phyloP scores from a whole-genome alignment of 2,888 invertebrate species.

The Aspidiotus destructor region DNA sequence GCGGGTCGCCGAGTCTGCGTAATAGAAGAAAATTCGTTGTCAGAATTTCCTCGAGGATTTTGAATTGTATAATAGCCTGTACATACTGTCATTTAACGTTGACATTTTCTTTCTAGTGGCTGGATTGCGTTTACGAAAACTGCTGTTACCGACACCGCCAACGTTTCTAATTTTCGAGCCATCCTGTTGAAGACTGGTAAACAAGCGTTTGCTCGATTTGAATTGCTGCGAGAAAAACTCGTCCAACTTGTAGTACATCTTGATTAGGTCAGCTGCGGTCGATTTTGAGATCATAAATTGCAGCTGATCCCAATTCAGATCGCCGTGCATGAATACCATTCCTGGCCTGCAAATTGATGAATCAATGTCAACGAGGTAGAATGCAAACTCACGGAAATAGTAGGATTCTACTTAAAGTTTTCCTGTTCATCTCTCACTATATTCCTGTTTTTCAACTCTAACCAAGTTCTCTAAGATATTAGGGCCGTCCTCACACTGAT shows the following conservation, averaged over 20 bases:
- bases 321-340: conserved; percentile 83
- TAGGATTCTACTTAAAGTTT: no score
- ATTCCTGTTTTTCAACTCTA: no score
- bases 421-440: no score
- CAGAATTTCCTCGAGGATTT: no score
- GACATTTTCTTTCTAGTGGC: conserved; percentile 36
- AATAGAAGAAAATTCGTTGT: neutral
- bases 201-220: conserved; percentile 86
- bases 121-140: conserved; percentile 36
- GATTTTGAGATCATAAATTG: conserved; percentile 95
- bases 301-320: conserved; percentile 87
- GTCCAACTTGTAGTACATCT: conserved; percentile 92
- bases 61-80: no score
- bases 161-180: conserved; percentile 19
- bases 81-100: conserved; percentile 25
- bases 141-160: conserved; percentile 35
- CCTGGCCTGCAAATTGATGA: conserved; percentile 54
- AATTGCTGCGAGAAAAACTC: conserved; percentile 98
- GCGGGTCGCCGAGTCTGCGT: neutral
- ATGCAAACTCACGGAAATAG: neutral
- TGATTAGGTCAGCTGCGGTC: conserved; percentile 90
- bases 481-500: neutral
- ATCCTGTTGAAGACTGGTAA: conserved; percentile 57
- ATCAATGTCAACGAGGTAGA: neutral
- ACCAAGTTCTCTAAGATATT: no score